phyloP scores from a whole-genome alignment of 2,797 vertebrate species.

The Crocodylus rhombifer region DNA sequence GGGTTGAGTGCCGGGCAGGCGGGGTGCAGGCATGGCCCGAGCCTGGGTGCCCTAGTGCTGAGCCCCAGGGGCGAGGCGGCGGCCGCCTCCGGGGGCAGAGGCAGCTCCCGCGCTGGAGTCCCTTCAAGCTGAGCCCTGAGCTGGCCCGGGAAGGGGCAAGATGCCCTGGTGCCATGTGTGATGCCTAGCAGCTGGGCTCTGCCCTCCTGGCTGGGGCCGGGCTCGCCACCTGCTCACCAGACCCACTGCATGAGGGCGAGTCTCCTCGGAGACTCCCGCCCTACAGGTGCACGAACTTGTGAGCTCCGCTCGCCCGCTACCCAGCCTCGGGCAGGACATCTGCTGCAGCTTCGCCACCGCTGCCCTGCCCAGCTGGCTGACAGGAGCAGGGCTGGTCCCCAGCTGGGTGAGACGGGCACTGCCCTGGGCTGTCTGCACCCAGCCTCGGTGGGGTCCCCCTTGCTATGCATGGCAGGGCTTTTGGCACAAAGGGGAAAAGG shows the following conservation, averaged over 20 bases:
- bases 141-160: background rate
- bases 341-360: background rate
- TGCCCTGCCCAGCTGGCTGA: background rate
- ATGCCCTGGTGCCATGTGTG: background rate
- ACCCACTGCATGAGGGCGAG: no score
- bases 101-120: background rate
- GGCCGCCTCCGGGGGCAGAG: background rate
- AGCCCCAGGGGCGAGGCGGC: background rate
- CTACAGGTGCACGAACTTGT: constrained; percentile 47
- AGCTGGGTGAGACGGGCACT: no score
- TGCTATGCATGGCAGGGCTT: background rate
- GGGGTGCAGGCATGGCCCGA: no score
- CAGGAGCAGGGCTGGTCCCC: no score
- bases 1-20: no score
- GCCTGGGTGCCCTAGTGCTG: background rate
- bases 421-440: background rate
- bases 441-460: no score
- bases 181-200: background rate
- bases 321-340: background rate
- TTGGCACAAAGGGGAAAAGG: background rate
- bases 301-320: background rate
- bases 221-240: no score
- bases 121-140: background rate
- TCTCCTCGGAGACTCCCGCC: background rate
- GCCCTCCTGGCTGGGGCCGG: background rate